A percentile compares a stretch with the other conserved stretches of the same genome.
These are phyloP conservation scores for Tricholauxania praeusta DNA, from an alignment of 2,888 invertebrate genomes.

Conservation along the genomic window DNA sequence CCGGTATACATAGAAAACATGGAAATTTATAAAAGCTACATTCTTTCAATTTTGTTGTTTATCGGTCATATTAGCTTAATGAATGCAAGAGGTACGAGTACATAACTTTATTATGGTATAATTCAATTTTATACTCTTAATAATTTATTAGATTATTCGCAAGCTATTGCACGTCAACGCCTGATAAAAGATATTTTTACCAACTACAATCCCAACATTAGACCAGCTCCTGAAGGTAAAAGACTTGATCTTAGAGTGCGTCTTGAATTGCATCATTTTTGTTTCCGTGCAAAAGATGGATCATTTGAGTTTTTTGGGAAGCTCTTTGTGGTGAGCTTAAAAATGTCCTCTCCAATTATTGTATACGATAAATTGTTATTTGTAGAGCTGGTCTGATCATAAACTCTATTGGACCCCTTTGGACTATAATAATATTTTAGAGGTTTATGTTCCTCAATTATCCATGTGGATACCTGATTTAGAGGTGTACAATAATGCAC, in stretches of 20 bases:
- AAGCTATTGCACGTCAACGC: constrained; percentile 38
- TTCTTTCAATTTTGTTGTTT: too few species aligned
- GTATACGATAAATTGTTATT: too few species aligned
- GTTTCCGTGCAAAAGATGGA: constrained; percentile 47
- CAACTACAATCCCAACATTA: constrained; percentile 45
- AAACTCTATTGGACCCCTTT: constrained; percentile 78
- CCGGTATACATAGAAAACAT: too few species aligned
- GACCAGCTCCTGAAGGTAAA: constrained; percentile 43
- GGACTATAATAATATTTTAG: constrained; percentile 73
- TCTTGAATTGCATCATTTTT: constrained; percentile 49
- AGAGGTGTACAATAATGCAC: constrained; percentile 75
- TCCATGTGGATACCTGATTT: constrained; percentile 85
- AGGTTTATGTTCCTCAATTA: constrained; percentile 72
- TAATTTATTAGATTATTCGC: constrained; percentile 28
- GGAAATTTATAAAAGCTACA: too few species aligned
- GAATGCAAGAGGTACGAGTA: too few species aligned
- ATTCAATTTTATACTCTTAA: not conserved
- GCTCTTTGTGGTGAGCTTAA: constrained; percentile 46
- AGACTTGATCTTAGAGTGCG: constrained; percentile 41
- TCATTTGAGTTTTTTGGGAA: constrained; percentile 49
- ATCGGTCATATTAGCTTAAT: too few species aligned
- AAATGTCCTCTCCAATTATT: too few species aligned
- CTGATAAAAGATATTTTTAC: constrained; percentile 47
- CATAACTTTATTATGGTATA: too few species aligned
- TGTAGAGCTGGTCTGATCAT: constrained; percentile 78